phyloP scores from a whole-genome alignment of 2,113 vertebrate genomes.

The Platycercus adscitus region DNA sequence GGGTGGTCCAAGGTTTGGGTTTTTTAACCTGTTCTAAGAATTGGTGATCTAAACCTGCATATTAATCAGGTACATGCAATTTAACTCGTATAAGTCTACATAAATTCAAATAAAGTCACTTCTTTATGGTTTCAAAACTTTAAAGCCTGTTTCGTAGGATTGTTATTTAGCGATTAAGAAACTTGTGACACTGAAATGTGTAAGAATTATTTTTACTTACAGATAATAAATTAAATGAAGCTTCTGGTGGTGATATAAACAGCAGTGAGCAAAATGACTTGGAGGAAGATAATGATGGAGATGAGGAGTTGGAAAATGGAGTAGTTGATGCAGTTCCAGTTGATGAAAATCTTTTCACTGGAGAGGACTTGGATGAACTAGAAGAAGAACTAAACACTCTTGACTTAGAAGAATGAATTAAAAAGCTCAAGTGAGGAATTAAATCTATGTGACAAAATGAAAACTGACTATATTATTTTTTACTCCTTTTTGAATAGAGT shows the following conservation, averaged over 20 bases:
- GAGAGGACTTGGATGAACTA: conserved; percentile 96
- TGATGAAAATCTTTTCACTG: conserved; percentile 98
- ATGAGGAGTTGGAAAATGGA: conserved; percentile 74
- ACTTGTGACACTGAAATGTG: background rate
- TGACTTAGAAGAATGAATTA: conserved; percentile 89
- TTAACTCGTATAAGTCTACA: background rate
- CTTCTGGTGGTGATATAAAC: conserved; percentile 87
- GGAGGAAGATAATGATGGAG: conserved; percentile 72
- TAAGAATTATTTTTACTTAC: conserved; percentile 55
- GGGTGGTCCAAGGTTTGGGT: background rate
- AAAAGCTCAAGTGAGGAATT: conserved; percentile 22
- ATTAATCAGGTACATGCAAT: background rate
- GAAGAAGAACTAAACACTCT: conserved; percentile 97
- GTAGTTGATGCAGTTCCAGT: conserved; percentile 89
- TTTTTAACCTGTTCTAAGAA: background rate
- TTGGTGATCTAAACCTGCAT: background rate
- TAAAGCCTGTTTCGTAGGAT: background rate
- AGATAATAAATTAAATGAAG: conserved; percentile 93
- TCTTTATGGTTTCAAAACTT: background rate
- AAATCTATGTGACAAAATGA: conserved; percentile 57
- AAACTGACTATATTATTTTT: conserved; percentile 67
- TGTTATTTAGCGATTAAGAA: background rate
- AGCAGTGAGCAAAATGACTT: conserved; percentile 79
- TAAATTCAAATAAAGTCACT: background rate
- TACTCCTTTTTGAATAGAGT: conserved; percentile 66